Evolutionary conservation across 2,888 invertebrate species (phyloP).

Genomic region (Conistra vaccinii): DNA sequence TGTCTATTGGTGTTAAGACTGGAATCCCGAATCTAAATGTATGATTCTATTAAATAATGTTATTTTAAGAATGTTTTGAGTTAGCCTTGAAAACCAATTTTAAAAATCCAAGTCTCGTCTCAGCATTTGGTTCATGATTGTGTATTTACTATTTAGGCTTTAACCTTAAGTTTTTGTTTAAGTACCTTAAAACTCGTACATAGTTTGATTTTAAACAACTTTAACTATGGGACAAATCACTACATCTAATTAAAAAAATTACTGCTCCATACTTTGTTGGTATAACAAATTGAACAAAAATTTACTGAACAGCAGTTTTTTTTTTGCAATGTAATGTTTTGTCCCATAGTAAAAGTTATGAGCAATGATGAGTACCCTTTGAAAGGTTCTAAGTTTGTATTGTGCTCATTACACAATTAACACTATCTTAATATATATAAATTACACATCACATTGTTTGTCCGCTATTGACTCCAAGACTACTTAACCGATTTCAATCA

Average conservation of each 20-base stretch:
- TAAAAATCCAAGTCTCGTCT: not conserved
- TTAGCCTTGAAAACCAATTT: not conserved
- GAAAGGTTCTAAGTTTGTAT: not conserved
- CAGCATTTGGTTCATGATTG: not conserved
- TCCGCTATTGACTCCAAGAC: no score
- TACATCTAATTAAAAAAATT: not conserved
- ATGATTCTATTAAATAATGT: slow-evolving; percentile 57
- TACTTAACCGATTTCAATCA: no score
- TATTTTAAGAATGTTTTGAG: not conserved
- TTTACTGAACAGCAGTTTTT: not conserved
- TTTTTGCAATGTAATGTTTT: no score
- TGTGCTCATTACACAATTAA: no score
- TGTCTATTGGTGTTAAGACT: slow-evolving; percentile 83
- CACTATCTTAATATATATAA: no score
- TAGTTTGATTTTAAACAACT: not conserved
- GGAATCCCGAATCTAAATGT: slow-evolving; percentile 87
- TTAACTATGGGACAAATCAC: no score
- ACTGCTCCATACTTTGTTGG: not conserved
- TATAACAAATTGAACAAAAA: not conserved
- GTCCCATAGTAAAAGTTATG: not conserved
- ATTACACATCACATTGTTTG: no score
- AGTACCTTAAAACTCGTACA: not conserved
- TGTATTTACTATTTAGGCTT: not conserved
- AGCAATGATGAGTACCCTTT: not conserved
- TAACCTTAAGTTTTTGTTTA: not conserved